Evolutionary conservation across 2,113 vertebrate species (phyloP).

Genomic region (Pongo pygmaeus): DNA sequence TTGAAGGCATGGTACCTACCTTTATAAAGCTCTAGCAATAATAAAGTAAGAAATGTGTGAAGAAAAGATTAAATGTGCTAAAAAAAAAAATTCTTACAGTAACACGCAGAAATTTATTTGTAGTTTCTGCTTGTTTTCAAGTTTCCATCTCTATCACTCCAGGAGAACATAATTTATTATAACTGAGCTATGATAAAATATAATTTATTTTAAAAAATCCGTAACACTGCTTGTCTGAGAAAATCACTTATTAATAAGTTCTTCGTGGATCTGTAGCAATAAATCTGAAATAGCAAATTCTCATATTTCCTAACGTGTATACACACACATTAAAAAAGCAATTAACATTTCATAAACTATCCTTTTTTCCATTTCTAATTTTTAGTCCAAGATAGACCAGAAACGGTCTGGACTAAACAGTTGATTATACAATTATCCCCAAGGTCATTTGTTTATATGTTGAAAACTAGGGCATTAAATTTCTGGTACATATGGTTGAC

Average conservation of each 20-base stretch:
- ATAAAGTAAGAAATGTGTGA: neutral
- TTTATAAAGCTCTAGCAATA: neutral
- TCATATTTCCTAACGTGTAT: neutral
- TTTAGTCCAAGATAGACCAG: neutral
- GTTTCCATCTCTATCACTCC: neutral
- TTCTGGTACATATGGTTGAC: neutral
- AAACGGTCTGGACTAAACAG: neutral
- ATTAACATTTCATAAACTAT: neutral
- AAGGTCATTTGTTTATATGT: neutral
- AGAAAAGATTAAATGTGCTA: neutral
- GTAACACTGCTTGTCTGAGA: neutral
- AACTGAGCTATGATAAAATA: slow-evolving; percentile 21
- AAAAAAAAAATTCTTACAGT: slow-evolving; percentile 21
- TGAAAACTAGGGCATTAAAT: neutral
- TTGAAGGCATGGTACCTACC: neutral
- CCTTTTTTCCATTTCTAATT: neutral
- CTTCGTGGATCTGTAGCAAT: neutral
- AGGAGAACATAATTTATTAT: neutral
- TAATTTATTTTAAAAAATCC: neutral
- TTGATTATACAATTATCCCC: neutral
- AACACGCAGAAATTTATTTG: neutral
- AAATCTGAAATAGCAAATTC: slow-evolving; percentile 6
- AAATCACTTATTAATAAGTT: neutral
- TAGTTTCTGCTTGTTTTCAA: slow-evolving; percentile 26
- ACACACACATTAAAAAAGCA: neutral